Evolutionary conservation across 1,140 invertebrate genomes (phyloP).

Genomic region (Aleiodes sp.): DNA sequence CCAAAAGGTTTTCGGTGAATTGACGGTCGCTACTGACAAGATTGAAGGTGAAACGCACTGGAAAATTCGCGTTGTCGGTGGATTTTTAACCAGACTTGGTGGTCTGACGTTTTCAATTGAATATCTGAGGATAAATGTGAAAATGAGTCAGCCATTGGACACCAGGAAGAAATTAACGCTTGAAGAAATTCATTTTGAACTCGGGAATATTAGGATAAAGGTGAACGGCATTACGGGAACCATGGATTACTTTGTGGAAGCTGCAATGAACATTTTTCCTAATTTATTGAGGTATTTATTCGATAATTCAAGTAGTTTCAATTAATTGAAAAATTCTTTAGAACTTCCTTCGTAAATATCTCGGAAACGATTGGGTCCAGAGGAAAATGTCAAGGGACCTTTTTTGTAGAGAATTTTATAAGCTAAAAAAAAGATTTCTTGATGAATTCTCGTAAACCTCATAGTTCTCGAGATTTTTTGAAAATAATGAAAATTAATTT

Average conservation of each 20-base stretch:
- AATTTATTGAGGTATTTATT: constrained; percentile 73
- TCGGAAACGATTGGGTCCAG: no score
- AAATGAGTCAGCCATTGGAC: constrained; percentile 79
- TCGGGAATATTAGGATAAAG: constrained; percentile 82
- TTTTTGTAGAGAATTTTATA: no score
- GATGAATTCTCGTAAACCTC: no score
- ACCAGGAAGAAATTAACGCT: constrained; percentile 76
- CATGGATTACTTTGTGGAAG: constrained; percentile 82
- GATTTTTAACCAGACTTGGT: constrained; percentile 74
- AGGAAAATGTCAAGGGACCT: no score
- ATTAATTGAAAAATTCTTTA: constrained; percentile 18
- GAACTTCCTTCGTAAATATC: no score
- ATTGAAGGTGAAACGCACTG: constrained; percentile 79
- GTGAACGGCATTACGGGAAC: constrained; percentile 80
- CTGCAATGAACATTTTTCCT: constrained; percentile 79
- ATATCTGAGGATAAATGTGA: constrained; percentile 73
- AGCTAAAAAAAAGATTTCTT: no score
- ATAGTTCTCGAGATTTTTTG: no score
- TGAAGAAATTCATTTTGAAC: constrained; percentile 77
- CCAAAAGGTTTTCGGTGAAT: constrained; percentile 66
- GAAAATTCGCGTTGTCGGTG: constrained; percentile 75
- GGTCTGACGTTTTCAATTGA: constrained; percentile 78
- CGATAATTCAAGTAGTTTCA: not conserved
- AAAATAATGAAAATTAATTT: no score
- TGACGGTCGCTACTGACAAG: constrained; percentile 82